Base-by-base conservation (phyloP, 2,797 vertebrate species). In the Lacerta viridis region DNA sequence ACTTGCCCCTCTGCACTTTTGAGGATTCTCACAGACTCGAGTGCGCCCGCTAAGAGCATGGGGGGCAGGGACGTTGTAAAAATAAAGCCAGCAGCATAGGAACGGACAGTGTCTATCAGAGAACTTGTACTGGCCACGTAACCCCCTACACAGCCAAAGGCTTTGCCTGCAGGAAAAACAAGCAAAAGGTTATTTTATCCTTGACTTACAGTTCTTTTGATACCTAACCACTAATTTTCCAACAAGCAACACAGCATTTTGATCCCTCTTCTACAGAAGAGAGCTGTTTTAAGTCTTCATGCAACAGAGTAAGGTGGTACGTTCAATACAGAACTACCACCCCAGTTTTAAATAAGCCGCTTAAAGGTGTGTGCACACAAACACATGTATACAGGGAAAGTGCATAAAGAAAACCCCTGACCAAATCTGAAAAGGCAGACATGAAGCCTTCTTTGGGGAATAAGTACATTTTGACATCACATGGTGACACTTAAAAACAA, bases 21-120 rank as follows among this genome's bases (percentile, higher is more conserved):
- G 3, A 99, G 97, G 13, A 97, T 94, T 84, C 97, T 97, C 90
- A 99, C 97, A 0, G 99, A 99, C 92, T 98, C 98, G 27, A 97
- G 95, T 0, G 99, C 99, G 0, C 99, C 99, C 0, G 98, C 97
- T 27, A 99, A 95, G 89, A 99, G 97, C 99, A 99, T 99, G 13
- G 99, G 99, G 0, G 99, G 99, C 94, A 99, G 95, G 1, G 99
- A 98, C 0, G 97, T 98, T 33, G 98, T 98, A 93, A 98, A 98
- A 66, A 98, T 98, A 39, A 98, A 98, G 69, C 98, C 97, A 0
- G 98, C 97, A 0, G 98, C 97, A 0, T 98, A 98, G 0, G 98
- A 98, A 1, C 98, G 96, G 0, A 98, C 96, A 0, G 97, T 98
- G 94, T 98, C 98, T 1, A 98, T 92, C 88, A 98, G 95, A 2